Percentiles rank a stretch among this genome's conserved stretches.
These are phyloP conservation scores for Riptortus pedestris DNA, from an alignment of 1,140 invertebrate species.

Conservation along the genomic window DNA sequence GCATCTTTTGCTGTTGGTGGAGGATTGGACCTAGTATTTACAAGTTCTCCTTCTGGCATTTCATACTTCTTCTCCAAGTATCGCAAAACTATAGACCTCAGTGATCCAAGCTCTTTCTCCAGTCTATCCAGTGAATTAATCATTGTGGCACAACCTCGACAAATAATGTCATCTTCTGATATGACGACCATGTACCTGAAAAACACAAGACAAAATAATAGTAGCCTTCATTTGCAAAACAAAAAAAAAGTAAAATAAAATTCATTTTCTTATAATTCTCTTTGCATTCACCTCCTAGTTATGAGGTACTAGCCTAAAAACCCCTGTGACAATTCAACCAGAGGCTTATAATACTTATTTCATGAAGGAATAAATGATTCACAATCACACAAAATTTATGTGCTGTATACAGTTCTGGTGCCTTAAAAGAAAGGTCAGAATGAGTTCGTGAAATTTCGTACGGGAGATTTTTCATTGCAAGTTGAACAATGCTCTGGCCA, in stretches of 20 bases:
- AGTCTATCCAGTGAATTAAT: constrained; percentile 38
- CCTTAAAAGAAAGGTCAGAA: too few relatives aligned
- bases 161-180: constrained; percentile 40
- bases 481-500: too few relatives aligned
- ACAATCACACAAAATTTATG: too few relatives aligned
- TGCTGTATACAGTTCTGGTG: too few relatives aligned
- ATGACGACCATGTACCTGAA: constrained; percentile 40
- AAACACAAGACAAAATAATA: constrained; percentile 15
- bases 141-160: constrained; percentile 38
- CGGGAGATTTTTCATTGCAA: too few relatives aligned
- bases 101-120: constrained; percentile 35
- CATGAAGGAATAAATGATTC: too few relatives aligned
- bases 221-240: too few relatives aligned
- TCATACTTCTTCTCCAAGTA: constrained; percentile 39
- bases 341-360: too few relatives aligned
- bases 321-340: too few relatives aligned
- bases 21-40: constrained; percentile 30
- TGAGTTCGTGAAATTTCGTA: too few relatives aligned
- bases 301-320: not conserved
- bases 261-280: too few relatives aligned
- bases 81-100: constrained; percentile 34
- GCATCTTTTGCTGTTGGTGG: constrained; percentile 28
- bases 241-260: constrained; percentile 15
- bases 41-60: constrained; percentile 36
- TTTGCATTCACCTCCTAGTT: constrained; percentile 2